phyloP scores from a whole-genome alignment of 1,140 invertebrate species.

The Ruditapes philippinarum region DNA sequence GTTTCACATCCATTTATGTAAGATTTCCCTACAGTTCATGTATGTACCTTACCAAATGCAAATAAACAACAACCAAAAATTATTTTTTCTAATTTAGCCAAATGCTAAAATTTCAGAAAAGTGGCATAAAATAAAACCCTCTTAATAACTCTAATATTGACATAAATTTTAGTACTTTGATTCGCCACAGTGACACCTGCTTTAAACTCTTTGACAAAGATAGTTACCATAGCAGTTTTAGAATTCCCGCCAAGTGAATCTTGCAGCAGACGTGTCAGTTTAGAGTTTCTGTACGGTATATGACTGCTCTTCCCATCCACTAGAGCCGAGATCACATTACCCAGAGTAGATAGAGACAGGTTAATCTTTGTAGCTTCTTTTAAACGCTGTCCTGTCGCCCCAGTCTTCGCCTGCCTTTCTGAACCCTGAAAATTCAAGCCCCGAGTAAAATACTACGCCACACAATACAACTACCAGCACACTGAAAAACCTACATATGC shows the following conservation, averaged over 20 bases:
- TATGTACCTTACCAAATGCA: too few relatives aligned
- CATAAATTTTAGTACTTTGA: too few relatives aligned
- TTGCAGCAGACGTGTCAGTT: conserved; percentile 86
- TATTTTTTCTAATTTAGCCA: too few relatives aligned
- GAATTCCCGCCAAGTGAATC: conserved; percentile 97
- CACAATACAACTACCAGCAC: background rate
- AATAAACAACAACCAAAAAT: too few relatives aligned
- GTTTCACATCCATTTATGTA: too few relatives aligned
- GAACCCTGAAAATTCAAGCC: conserved; percentile 90
- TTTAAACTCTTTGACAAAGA: too few relatives aligned
- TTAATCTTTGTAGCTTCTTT: conserved; percentile 98
- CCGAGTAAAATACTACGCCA: background rate
- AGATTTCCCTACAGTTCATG: too few relatives aligned
- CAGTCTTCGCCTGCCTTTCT: conserved; percentile 98
- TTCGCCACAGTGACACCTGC: too few relatives aligned
- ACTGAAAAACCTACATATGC: too few relatives aligned
- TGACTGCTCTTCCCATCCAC: conserved; percentile 89
- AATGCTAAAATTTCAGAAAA: too few relatives aligned
- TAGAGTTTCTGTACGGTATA: conserved; percentile 87
- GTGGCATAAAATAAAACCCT: too few relatives aligned
- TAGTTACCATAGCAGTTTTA: conserved; percentile 94
- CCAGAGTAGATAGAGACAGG: conserved; percentile 96
- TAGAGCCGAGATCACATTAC: conserved; percentile 98
- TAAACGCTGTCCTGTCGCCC: conserved; percentile 95
- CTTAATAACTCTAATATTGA: too few relatives aligned